A percentile compares a stretch with the other conserved stretches of the same genome.
Conservation (phyloP, 2,888 invertebrate genomes). For the Calliscelio sp. region DNA sequence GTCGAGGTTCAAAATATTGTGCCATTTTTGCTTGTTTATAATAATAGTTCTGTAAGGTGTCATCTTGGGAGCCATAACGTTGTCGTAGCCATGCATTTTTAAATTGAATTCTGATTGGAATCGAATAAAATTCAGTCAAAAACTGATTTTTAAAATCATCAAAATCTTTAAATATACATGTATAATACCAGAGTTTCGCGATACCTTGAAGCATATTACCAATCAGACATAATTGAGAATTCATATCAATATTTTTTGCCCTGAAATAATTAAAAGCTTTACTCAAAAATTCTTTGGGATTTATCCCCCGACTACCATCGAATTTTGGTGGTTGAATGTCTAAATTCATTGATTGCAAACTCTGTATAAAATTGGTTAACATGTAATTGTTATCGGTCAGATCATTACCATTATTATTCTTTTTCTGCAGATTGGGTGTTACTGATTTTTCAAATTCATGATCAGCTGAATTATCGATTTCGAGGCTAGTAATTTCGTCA, state of each 20-base stretch:
- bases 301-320: neutral
- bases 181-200: constrained; percentile 24
- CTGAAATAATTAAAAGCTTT: constrained; percentile 22
- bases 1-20: no score
- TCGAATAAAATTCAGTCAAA: no score
- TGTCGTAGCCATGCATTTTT: no score
- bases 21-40: no score
- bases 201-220: constrained; percentile 17
- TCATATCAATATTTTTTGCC: constrained; percentile 13
- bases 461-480: neutral
- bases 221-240: neutral
- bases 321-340: constrained; percentile 28
- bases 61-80: no score
- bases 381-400: neutral
- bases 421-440: neutral
- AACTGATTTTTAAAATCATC: constrained; percentile 10
- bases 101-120: no score
- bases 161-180: constrained; percentile 12
- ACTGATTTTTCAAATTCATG: neutral
- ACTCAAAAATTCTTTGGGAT: constrained; percentile 29
- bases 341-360: constrained; percentile 28
- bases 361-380: neutral
- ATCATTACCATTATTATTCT: neutral
- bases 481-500: neutral
- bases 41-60: no score